Conservation (phyloP, 1,140 invertebrate species). For the Oncopodura yosiiana region DNA sequence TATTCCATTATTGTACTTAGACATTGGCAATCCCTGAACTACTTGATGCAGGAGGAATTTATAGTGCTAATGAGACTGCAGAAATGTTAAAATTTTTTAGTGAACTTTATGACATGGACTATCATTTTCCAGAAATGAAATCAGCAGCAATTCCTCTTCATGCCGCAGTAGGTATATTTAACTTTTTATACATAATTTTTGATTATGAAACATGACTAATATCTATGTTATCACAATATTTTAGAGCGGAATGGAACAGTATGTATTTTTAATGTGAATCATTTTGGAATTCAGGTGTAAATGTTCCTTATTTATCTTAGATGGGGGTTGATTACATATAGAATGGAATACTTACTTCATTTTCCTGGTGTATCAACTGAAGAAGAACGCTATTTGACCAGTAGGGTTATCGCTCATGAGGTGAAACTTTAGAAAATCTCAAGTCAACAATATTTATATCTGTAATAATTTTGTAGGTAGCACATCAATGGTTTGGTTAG, state of each 20-base stretch:
- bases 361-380: conserved; percentile 6
- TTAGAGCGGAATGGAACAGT: too few species aligned
- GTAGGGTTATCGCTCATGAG: conserved; percentile 14
- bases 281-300: conserved; percentile 44
- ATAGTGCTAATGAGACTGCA: conserved; percentile 43
- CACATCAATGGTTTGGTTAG: conserved; percentile 50
- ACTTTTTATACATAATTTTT: too few species aligned
- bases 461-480: too few species aligned
- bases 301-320: neutral
- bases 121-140: conserved; percentile 45
- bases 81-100: conserved; percentile 45
- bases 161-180: conserved; percentile 41
- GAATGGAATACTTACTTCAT: neutral
- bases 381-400: too few species aligned
- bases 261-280: too few species aligned
- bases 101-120: conserved; percentile 46
- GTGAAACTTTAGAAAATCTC: too few species aligned
- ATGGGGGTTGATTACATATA: conserved; percentile 17
- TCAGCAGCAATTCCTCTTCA: conserved; percentile 52
- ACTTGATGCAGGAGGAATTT: conserved; percentile 35
- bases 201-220: too few species aligned
- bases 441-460: too few species aligned
- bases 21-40: conserved; percentile 17
- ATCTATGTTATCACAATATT: too few species aligned
- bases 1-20: neutral